Evolutionary conservation across 1,140 invertebrate genomes (phyloP), one percentile per base, ranked within the genome.

Genomic region (Mya arenaria): DNA sequence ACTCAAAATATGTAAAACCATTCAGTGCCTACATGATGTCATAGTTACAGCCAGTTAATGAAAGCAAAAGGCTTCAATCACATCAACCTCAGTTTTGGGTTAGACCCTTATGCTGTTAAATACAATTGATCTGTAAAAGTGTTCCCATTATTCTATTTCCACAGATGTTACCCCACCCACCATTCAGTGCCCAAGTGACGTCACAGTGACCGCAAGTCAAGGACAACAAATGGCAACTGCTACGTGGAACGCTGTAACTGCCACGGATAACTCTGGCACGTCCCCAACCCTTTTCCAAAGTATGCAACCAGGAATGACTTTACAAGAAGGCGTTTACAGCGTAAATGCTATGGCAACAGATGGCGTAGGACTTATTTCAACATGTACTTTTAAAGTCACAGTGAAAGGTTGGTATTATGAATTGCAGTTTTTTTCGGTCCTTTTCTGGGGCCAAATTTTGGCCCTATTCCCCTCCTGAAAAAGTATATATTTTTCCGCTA

Each of bases 311-410:
- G 83, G 84, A 13, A 75, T 72, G 25, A 86, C 81, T 1, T 79
- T 90, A 1, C 63, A 71, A n/a, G 83, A 73, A 28, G 89, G 89
- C 41, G 56, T 78, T 8, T 82, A 85, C 62, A 58, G 58, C 1
- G 86, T 90, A 23, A 87, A 77, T 66, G 85, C 85, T 15, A 52
- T 83, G 44, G 89, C 85, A 34, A 81, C 68, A 30, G 87, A 90
- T 66, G 8, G 55, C 6, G 19, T 48, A 30, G 79, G 84, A 15
- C 72, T 85, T 13, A 68, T 82, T 0, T 28, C 77, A 15, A 56
- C 74, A 13, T 90, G 89, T 66, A 81, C 30, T 19, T 90, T 88
- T 44, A 81, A 55, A 5, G 79, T 90, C 36, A 84, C 66, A 13
- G 85, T 89, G 15, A 85, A 28, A 86, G 87, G 89, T 89, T 37